Conservation (phyloP, 2,797 vertebrate species). For the Rhinoraja longicauda region DNA sequence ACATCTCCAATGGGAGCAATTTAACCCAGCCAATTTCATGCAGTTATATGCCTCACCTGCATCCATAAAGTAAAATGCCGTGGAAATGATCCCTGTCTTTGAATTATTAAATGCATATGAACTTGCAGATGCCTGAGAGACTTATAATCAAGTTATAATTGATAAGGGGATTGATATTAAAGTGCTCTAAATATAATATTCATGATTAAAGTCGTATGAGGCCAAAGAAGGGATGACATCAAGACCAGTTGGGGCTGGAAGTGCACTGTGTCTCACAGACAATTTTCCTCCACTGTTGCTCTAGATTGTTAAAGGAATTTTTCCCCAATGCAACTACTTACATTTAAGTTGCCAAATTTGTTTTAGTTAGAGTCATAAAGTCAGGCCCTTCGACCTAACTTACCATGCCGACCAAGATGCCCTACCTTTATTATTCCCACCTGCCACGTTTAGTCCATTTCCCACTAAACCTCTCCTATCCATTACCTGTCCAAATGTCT, state of each 20-base stretch:
- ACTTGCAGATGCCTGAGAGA: neutral
- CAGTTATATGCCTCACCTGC: slow-evolving; percentile 4
- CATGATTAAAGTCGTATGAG: neutral
- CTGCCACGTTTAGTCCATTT: too few species aligned
- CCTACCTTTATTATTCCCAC: too few species aligned
- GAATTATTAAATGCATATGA: slow-evolving; percentile 34
- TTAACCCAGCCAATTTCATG: slow-evolving; percentile 17
- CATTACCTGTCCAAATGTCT: too few species aligned
- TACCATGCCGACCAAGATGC: too few species aligned
- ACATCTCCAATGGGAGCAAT: slow-evolving; percentile 7
- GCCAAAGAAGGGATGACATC: neutral
- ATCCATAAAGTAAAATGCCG: slow-evolving; percentile 22
- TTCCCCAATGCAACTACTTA: neutral
- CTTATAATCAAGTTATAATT: slow-evolving; percentile 27
- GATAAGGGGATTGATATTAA: slow-evolving; percentile 20
- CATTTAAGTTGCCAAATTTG: neutral
- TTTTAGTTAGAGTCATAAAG: neutral
- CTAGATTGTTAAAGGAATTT: neutral
- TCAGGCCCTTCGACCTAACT: too few species aligned
- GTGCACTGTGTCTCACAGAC: neutral
- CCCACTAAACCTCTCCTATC: too few species aligned
- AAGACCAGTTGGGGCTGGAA: neutral
- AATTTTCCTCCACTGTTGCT: neutral
- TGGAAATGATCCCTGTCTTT: slow-evolving; percentile 5
- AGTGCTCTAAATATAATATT: slow-evolving; percentile 10